These are phyloP conservation scores for Saguinus midas DNA, from an alignment of 2,113 vertebrate genomes.

Conservation along the genomic window DNA sequence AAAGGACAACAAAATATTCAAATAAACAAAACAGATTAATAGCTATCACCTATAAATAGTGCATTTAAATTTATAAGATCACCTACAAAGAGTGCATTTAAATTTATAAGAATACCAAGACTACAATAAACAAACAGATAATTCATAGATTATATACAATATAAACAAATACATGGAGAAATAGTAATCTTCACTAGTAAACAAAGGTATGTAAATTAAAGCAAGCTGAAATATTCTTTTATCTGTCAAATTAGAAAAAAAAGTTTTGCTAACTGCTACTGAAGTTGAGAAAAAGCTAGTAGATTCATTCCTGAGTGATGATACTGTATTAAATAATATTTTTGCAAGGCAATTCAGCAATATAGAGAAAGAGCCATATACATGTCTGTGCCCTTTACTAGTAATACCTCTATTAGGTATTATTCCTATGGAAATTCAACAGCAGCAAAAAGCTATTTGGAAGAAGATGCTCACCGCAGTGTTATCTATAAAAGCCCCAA, in stretches of 20 bases:
- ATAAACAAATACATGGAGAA: constrained; percentile 26
- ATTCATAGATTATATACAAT: background rate
- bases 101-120: constrained; percentile 36
- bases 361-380: constrained; percentile 22
- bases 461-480: constrained; percentile 51
- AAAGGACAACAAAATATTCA: constrained; percentile 8
- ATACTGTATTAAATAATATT: constrained; percentile 32
- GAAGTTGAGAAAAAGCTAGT: constrained; percentile 9
- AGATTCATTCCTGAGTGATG: constrained; percentile 26
- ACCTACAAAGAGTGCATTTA: constrained; percentile 9
- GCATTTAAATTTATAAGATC: constrained; percentile 45
- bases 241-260: background rate
- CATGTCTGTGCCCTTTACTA: constrained; percentile 38
- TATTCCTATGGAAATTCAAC: constrained; percentile 65
- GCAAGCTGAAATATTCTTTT: constrained; percentile 18
- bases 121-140: constrained; percentile 35
- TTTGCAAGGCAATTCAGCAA: constrained; percentile 49
- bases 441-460: constrained; percentile 65
- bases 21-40: constrained; percentile 39
- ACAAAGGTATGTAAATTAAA: constrained; percentile 53
- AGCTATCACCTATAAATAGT: background rate
- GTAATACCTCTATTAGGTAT: constrained; percentile 65
- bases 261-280: background rate
- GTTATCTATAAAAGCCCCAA: constrained; percentile 71
- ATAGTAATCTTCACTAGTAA: constrained; percentile 3